Base-by-base conservation (phyloP, 1,140 invertebrate species). In the Odontomachus brunneus region DNA sequence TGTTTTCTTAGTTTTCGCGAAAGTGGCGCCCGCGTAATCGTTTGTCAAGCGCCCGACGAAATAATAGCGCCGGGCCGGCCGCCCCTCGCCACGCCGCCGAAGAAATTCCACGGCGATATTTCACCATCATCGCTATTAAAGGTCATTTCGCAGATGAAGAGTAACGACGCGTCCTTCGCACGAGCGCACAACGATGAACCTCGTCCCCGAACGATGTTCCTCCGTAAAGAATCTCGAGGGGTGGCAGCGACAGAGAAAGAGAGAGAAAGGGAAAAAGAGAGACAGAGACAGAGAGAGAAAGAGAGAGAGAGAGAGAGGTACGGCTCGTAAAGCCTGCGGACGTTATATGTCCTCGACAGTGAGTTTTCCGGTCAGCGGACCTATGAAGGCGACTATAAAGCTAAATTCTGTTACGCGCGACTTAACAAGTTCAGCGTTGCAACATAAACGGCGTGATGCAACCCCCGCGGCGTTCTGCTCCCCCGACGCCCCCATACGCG, bases 101-200 rank as follows among this genome's bases (percentile, higher is more conserved):
- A 62, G 72, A 87, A 89, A 88, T 84, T 81, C 69, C 62, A 59
- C 69, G 67, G 85, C 83, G 81, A 92, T 92, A 91, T 90, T 91
- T 92, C 88, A 91, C 83, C 89, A 91, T 91, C 91, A 88, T 91
- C 83, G 90, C 89, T 87, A 89, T 90, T 91, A 90, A 91, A 89
- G 87, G 72, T 85, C 86, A 88, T 89, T 86, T 83, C 87, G 72
- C 48, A 88, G 90, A 92, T 91, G 91, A 92, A 91, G 91, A 92
- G 87, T 91, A 91, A 91, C 90, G 90, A 89, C 62, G 85, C 85
- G 89, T 91, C 87, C 81, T 85, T 85, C 86, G 83, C 87, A 89
- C 80, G 83, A 84, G 73, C 85, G 72, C 49, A 38, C 78, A 62
- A 72, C 76, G 67, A 65, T 53, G 53, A 24, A 49, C 38, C 84